Conservation (phyloP, 1,140 invertebrate genomes). For the Steinernema khuongi region DNA sequence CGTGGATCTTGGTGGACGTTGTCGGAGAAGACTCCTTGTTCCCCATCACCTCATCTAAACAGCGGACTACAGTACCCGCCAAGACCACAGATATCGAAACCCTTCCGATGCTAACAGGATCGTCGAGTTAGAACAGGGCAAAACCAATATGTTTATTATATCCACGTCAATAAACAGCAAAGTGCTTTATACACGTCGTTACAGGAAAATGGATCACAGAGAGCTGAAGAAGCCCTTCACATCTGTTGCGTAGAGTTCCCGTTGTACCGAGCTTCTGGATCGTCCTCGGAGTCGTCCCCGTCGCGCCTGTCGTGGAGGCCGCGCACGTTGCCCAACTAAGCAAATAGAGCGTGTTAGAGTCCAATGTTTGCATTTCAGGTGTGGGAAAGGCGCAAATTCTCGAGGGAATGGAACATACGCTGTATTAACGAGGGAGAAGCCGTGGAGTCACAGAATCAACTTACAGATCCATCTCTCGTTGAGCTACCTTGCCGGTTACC, state of each 20-base stretch:
- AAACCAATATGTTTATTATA: background rate
- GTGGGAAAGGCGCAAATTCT: constrained; percentile 10
- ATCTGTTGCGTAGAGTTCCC: background rate
- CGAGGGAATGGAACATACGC: too few relatives aligned
- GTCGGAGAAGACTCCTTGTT: background rate
- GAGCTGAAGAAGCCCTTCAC: background rate
- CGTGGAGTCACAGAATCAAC: too few relatives aligned
- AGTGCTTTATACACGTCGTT: too few relatives aligned
- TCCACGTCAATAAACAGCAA: too few relatives aligned
- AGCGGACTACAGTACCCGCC: background rate
- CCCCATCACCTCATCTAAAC: constrained; percentile 15
- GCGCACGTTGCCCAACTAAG: constrained; percentile 13
- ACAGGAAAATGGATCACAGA: too few relatives aligned
- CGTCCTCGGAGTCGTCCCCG: background rate
- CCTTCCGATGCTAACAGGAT: background rate
- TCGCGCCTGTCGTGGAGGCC: background rate
- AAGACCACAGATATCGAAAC: background rate
- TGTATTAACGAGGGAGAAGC: too few relatives aligned
- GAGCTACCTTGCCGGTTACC: too few relatives aligned
- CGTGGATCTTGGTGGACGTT: background rate
- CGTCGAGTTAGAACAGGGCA: background rate
- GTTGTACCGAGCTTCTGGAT: background rate
- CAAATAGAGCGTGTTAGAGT: background rate
- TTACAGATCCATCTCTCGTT: too few relatives aligned
- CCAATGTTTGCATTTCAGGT: background rate